Evolutionary conservation across 2,888 invertebrate genomes (phyloP), one percentile per base, ranked within the genome.

Genomic region (Syrista parreyssii): DNA sequence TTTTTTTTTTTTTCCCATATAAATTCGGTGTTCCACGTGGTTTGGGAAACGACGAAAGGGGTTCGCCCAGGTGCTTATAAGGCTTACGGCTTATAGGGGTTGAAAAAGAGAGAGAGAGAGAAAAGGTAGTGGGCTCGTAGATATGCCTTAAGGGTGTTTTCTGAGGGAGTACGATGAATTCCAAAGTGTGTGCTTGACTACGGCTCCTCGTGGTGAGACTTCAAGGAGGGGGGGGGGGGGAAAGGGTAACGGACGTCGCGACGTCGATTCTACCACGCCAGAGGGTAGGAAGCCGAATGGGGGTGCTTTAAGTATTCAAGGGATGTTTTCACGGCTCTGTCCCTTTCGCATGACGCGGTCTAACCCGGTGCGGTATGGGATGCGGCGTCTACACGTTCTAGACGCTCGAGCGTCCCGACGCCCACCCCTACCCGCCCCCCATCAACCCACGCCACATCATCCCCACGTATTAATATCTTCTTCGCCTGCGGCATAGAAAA

Each of bases 281-380:
- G 31, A 71, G 32, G 71, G 33, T 55, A 55, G 55, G 23, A 55
- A 55, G 55, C 55, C 55, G 55, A 55, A 55, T 15, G 55, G 55
- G 55, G 55, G 23, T 55, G 55, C 32, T 31, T 71, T 71, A 73
- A 72, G 77, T 87, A 88, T 88, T 88, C 88, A 85, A 84, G 83
- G 80, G 77, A 83, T 84, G 87, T 88, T 87, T 86, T 85, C 86
- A 83, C 82, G 85, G 84, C 82, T 86, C 83, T 84, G 79, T 86
- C 81, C 84, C 84, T 33, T 81, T 83, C 84, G 79, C 85, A 82
- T 86, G 84, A 80, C 83, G 79, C 80, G 73, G 80, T 55, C 55
- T 55, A 55, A 55, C 84, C 82, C 81, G 87, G 82, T 83, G 83
- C 83, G 84, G 84, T 79, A 84, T 81, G 82, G 78, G 81, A 84